These are phyloP conservation scores for Brienomyrus longianalis DNA, from an alignment of 2,113 vertebrate species.

Conservation along the genomic window DNA sequence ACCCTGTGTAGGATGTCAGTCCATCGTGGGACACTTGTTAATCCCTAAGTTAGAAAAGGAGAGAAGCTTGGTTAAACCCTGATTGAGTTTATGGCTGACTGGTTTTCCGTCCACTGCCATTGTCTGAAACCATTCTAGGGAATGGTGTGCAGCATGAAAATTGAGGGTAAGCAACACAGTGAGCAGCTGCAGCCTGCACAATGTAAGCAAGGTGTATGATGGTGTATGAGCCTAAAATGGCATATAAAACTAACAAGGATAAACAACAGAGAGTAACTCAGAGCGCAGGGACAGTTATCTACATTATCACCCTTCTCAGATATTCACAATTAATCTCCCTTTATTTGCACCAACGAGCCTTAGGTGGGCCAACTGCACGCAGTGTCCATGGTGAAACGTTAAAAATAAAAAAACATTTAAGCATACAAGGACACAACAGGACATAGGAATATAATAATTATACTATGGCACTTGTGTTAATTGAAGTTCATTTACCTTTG, in stretches of 20 bases:
- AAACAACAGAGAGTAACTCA: not conserved
- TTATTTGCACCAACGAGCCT: not conserved
- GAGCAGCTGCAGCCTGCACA: not conserved
- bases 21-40: not conserved
- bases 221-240: not conserved
- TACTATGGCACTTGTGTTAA: not conserved
- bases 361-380: not conserved
- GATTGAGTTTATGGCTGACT: not conserved
- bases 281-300: not conserved
- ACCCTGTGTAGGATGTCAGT: not conserved
- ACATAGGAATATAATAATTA: not conserved
- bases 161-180: not conserved
- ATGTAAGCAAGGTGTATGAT: not conserved
- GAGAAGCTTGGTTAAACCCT: not conserved
- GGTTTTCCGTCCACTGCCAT: not conserved
- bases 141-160: not conserved
- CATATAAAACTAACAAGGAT: not conserved
- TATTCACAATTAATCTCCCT: not conserved
- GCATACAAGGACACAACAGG: not conserved
- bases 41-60: not conserved
- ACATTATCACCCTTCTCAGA: not conserved
- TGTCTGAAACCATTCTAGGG: not conserved
- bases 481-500: not conserved
- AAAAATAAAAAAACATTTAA: not conserved
- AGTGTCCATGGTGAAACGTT: not conserved